These are phyloP conservation scores for Drosophila rellima DNA, from an alignment of 2,888 invertebrate genomes.

Conservation along the genomic window DNA sequence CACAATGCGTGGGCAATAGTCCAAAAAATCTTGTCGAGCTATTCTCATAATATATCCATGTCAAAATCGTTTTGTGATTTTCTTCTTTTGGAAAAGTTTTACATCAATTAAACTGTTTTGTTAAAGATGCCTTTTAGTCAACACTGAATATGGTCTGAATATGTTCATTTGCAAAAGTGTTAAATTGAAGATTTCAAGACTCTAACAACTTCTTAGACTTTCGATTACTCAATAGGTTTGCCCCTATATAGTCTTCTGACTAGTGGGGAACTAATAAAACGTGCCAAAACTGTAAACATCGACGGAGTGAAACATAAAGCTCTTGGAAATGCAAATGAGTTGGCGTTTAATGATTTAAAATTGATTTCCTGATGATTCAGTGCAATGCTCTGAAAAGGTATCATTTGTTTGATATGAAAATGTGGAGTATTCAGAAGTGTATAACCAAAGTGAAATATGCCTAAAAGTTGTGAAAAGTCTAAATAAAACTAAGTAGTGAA, in stretches of 20 bases:
- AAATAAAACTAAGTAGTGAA: background rate
- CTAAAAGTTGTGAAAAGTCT: background rate
- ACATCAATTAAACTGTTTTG: constrained; percentile 20
- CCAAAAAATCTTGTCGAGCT: constrained; percentile 1
- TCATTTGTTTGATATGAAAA: background rate
- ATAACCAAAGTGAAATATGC: background rate
- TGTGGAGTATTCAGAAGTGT: background rate
- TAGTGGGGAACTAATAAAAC: constrained; percentile 34
- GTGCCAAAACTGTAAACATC: constrained; percentile 45
- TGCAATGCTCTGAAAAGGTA: background rate
- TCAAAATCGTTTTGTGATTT: constrained; percentile 9
- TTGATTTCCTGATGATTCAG: constrained; percentile 33
- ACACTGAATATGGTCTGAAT: background rate
- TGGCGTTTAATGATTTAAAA: constrained; percentile 12
- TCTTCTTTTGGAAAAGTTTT: constrained; percentile 7
- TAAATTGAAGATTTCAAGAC: constrained; percentile 6
- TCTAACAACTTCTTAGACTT: background rate
- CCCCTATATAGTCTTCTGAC: constrained; percentile 10
- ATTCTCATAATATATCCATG: background rate
- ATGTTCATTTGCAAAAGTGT: constrained; percentile 30
- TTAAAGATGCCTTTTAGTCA: background rate
- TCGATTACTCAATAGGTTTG: background rate
- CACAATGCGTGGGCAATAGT: constrained; percentile 44
- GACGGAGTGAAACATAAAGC: constrained; percentile 29
- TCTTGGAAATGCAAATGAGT: constrained; percentile 31